Evolutionary conservation across 2,113 vertebrate species (phyloP).

Genomic region (Engystomops pustulosus): DNA sequence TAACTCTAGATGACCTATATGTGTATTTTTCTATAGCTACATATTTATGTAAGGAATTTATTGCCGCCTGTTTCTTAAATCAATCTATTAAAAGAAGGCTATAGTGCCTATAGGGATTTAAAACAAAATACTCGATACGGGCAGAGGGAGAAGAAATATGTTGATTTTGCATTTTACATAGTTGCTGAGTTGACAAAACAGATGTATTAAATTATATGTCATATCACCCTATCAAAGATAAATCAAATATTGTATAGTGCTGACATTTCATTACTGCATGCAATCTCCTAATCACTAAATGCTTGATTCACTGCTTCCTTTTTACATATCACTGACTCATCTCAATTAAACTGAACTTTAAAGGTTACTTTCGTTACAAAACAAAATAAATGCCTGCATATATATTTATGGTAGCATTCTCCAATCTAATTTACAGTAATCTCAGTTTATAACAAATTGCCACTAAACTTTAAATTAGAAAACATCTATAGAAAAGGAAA

Average conservation of each 20-base stretch:
- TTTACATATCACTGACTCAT: slow-evolving; percentile 61
- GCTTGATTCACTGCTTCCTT: slow-evolving; percentile 58
- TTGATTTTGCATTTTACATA: slow-evolving; percentile 57
- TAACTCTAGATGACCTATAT: background rate
- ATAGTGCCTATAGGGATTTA: slow-evolving; percentile 51
- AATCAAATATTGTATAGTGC: slow-evolving; percentile 59
- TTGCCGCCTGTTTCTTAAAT: slow-evolving; percentile 4
- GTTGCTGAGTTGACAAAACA: slow-evolving; percentile 56
- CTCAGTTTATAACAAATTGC: slow-evolving; percentile 50
- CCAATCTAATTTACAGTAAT: slow-evolving; percentile 12
- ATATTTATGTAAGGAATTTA: slow-evolving; percentile 22
- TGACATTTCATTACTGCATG: slow-evolving; percentile 60
- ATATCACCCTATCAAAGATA: slow-evolving; percentile 60
- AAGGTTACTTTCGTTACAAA: slow-evolving; percentile 57
- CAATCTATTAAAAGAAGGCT: slow-evolving; percentile 54
- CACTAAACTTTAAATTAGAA: slow-evolving; percentile 33
- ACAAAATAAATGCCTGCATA: slow-evolving; percentile 46
- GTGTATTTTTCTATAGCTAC: background rate
- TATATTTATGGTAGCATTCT: slow-evolving; percentile 34
- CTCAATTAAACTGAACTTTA: slow-evolving; percentile 59
- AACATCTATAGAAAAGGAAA: background rate
- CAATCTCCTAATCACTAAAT: slow-evolving; percentile 59
- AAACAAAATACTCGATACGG: slow-evolving; percentile 34
- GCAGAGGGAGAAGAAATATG: slow-evolving; percentile 51
- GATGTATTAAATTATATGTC: slow-evolving; percentile 59